Conservation (phyloP, 2,113 vertebrate species). For the Daboia siamensis region DNA sequence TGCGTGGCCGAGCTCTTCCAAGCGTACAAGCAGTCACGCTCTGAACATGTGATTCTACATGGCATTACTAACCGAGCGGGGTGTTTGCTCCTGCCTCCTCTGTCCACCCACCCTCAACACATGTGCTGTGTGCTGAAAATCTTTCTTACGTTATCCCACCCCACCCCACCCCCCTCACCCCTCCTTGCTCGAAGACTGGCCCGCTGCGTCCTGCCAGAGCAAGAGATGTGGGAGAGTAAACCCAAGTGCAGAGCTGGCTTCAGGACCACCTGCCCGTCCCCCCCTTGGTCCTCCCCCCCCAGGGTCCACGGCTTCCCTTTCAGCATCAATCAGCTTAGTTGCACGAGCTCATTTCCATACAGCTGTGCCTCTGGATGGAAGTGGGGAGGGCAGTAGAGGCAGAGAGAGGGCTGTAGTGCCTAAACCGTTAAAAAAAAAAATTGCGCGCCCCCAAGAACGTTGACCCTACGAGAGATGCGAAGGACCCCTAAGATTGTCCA, state of each 20-base stretch:
- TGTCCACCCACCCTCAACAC: not conserved
- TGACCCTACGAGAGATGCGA: constrained; percentile 18
- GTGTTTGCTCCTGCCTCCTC: constrained; percentile 27
- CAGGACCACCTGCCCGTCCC: constrained; percentile 57
- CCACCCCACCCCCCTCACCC: no score
- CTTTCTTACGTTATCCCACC: not conserved
- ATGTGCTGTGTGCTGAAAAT: not conserved
- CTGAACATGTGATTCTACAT: constrained; percentile 29
- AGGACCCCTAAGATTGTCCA: not conserved
- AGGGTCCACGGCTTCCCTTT: constrained; percentile 30
- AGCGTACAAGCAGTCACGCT: not conserved
- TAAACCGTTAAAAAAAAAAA: no score
- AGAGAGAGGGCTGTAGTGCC: not conserved
- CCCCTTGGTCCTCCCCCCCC: not conserved
- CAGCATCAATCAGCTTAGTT: constrained; percentile 50
- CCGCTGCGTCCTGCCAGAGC: not conserved
- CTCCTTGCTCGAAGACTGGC: constrained; percentile 36
- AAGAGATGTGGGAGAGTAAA: not conserved
- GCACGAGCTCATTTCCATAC: constrained; percentile 76
- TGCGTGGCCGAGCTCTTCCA: not conserved
- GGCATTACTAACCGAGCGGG: constrained; percentile 23
- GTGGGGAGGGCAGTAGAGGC: not conserved
- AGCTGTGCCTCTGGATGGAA: constrained; percentile 65
- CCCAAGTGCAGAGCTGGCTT: constrained; percentile 33
- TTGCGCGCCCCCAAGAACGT: not conserved